These are phyloP conservation scores for Euclidia mi DNA, from an alignment of 2,888 invertebrate genomes.

Conservation along the genomic window DNA sequence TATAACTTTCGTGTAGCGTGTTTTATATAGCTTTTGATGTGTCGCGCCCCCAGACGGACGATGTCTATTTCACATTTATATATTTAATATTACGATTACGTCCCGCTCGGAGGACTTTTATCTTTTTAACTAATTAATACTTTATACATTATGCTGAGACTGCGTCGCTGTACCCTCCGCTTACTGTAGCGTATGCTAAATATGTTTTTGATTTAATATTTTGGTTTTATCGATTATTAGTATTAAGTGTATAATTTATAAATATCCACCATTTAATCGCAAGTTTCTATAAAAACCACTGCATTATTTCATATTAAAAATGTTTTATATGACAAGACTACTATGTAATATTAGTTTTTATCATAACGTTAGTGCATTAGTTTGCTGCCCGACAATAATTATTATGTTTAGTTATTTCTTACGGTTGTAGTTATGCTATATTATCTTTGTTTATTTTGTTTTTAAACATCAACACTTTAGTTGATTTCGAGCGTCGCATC, in stretches of 20 bases:
- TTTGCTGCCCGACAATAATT: constrained; percentile 84
- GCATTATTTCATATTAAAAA: constrained; percentile 51
- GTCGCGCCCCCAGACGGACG: constrained; percentile 29
- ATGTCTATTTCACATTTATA: constrained; percentile 43
- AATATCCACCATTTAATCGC: constrained; percentile 67
- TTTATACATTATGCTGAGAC: constrained; percentile 9
- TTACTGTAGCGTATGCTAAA: constrained; percentile 53
- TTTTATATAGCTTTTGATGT: constrained; percentile 56
- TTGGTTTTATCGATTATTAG: constrained; percentile 63
- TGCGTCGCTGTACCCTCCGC: constrained; percentile 29
- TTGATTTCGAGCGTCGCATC: constrained; percentile 61
- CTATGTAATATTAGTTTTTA: constrained; percentile 67
- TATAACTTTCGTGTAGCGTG: constrained; percentile 43
- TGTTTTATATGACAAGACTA: constrained; percentile 76
- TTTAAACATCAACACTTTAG: constrained; percentile 40
- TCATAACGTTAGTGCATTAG: constrained; percentile 68
- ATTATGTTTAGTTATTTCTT: constrained; percentile 70
- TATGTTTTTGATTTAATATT: constrained; percentile 51
- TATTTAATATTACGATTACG: constrained; percentile 33
- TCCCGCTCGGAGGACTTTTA: constrained; percentile 28
- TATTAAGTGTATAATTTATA: constrained; percentile 73
- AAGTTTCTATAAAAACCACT: constrained; percentile 58
- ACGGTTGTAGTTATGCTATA: constrained; percentile 68
- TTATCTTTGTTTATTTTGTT: constrained; percentile 60
- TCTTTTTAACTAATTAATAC: constrained; percentile 27